Conservation (phyloP, 2,113 vertebrate species). For the Daboia siamensis region DNA sequence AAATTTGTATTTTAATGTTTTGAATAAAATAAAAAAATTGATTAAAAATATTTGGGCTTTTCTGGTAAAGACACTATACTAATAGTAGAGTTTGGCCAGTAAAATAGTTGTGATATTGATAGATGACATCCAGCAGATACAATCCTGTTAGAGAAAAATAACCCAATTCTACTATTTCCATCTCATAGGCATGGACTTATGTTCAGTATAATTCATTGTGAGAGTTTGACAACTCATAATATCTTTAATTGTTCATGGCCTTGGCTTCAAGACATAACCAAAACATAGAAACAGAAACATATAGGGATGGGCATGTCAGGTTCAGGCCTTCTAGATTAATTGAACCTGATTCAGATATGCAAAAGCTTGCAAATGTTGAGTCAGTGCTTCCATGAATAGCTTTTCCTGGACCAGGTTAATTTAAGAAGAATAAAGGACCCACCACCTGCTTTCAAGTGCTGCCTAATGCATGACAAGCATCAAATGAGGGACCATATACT, state of each 20-base stretch:
- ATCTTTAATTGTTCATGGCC: neutral
- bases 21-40: neutral
- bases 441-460: no score
- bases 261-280: no score
- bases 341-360: no score
- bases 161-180: neutral
- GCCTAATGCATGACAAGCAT: no score
- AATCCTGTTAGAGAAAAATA: neutral
- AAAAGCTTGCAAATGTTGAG: no score
- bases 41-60: neutral
- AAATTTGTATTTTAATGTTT: neutral
- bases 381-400: no score
- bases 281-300: no score
- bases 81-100: neutral
- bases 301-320: no score
- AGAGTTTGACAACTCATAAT: neutral
- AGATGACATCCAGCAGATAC: neutral
- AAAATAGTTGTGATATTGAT: neutral
- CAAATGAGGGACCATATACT: no score
- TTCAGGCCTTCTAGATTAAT: no score
- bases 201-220: neutral
- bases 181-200: neutral
- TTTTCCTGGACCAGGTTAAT: no score
- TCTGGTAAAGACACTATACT: neutral
- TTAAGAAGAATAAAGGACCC: no score